Evolutionary conservation across 2,888 invertebrate species (phyloP), one percentile per base, ranked within the genome.

Genomic region (Agrotis segetum): DNA sequence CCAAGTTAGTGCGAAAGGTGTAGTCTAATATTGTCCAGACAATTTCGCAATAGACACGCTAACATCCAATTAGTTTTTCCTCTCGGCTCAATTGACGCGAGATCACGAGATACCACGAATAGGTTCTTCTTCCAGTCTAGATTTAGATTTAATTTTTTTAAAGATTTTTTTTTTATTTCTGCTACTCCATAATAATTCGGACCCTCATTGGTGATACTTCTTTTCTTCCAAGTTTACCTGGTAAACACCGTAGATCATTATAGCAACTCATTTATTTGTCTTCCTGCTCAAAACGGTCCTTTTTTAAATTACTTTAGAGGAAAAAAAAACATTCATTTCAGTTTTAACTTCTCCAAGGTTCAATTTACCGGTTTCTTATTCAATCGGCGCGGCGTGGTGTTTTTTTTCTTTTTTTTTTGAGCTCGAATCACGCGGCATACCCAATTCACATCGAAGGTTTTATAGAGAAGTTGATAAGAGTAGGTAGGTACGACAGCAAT

Each of bases 21-120:
- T 34, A 61, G n/a, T 21, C 16, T 13, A 40, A 17, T n/a, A 17
- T 56, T 29, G 5, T 34, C 17, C 19, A 44, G 44, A 11, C 21
- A 60, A 52, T 74, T 62, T 77, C 52, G 19, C 24, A 76, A 58
- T 19, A 49, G 44, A 56, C 67, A 34, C 56, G n/a, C 34, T 34
- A n/a, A 34, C 67, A 19, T 50, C 7, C 60, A 46, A 66, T 56
- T 61, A 47, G 34, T 40, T 65, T 46, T 49, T 56, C 56, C 58
- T 44, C 29, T 16, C 14, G 14, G 14, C 24, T 17, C 11, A 16
- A 40, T 40, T 4, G 16, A 71, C 29, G 55, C n/a, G 11, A 2
- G 50, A 46, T 72, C 44, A 50, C 29, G 49, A 17, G 11, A 1
- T 44, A 34, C 74, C 44, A 50, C 46, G 19, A 9, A 49, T 53